phyloP scores from a whole-genome alignment of 1,140 invertebrate genomes.

The Bombus consobrinus region DNA sequence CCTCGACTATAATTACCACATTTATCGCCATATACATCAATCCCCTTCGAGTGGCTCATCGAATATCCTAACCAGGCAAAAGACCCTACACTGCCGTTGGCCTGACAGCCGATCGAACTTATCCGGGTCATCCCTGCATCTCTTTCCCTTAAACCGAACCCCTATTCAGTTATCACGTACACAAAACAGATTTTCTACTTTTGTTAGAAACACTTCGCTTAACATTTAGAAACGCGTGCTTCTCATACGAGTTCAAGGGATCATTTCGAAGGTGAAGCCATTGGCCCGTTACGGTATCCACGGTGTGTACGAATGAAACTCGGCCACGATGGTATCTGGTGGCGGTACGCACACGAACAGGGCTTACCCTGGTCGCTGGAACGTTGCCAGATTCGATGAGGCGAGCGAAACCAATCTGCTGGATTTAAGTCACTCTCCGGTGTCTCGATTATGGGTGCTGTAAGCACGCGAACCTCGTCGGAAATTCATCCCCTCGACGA shows the following conservation, averaged over 20 bases:
- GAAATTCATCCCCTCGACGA: conserved; percentile 40
- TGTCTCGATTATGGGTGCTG: conserved; percentile 29
- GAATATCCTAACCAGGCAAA: background rate
- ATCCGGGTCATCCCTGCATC: background rate
- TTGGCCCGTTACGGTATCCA: conserved; percentile 14
- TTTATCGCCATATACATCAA: background rate
- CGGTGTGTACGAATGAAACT: conserved; percentile 32
- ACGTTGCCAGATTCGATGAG: conserved; percentile 50
- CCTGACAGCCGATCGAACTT: background rate
- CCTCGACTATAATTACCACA: background rate
- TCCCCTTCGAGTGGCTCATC: background rate
- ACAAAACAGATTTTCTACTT: conserved; percentile 4
- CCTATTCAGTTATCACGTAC: background rate
- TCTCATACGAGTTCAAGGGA: background rate
- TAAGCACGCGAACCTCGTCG: conserved; percentile 25
- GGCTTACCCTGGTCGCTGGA: conserved; percentile 41
- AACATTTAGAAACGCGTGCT: background rate
- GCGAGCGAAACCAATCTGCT: conserved; percentile 62
- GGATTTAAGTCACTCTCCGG: conserved; percentile 56
- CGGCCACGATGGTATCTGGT: conserved; percentile 36
- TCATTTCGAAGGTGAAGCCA: background rate
- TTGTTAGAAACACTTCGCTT: background rate
- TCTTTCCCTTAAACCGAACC: background rate
- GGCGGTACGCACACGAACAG: conserved; percentile 26
- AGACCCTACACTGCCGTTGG: background rate